Evolutionary conservation across 2,797 vertebrate species (phyloP).

Genomic region (Dromococcyx pavoninus): DNA sequence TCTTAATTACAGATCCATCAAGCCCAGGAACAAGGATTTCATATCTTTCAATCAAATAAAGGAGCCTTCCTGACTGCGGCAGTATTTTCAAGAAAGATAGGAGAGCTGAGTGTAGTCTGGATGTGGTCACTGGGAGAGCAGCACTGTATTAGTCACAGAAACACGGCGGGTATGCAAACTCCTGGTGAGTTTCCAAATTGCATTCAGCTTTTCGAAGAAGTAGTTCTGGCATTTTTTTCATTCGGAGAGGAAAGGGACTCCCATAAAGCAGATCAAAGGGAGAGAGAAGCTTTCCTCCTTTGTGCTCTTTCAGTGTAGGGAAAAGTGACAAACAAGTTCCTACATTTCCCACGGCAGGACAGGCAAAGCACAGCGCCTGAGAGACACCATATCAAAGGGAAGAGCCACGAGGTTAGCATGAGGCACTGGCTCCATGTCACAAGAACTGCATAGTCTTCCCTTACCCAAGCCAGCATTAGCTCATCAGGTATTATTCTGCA

Average conservation of each 20-base stretch:
- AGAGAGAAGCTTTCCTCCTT: neutral
- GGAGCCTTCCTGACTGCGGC: slow-evolving; percentile 47
- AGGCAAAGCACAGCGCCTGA: neutral
- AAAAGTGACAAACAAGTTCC: slow-evolving; percentile 42
- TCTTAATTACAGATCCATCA: slow-evolving; percentile 35
- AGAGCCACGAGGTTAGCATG: neutral
- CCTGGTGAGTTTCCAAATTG: neutral
- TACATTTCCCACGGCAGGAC: neutral
- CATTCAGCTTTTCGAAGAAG: slow-evolving; percentile 32
- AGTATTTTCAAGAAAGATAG: slow-evolving; percentile 12
- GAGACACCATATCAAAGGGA: slow-evolving; percentile 35
- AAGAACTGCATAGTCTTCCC: neutral
- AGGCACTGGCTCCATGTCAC: neutral
- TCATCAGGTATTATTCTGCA: neutral
- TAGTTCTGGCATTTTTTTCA: neutral
- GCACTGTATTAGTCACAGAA: slow-evolving; percentile 22
- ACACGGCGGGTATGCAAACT: neutral
- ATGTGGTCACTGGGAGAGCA: neutral
- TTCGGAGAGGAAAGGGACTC: neutral
- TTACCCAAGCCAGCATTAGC: neutral
- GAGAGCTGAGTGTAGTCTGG: neutral
- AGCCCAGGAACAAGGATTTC: neutral
- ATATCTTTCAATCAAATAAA: slow-evolving; percentile 50
- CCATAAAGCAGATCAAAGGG: slow-evolving; percentile 37
- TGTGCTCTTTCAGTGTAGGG: neutral